Base-by-base conservation (phyloP, 2,888 invertebrate genomes). In the Hylaea fasciaria region DNA sequence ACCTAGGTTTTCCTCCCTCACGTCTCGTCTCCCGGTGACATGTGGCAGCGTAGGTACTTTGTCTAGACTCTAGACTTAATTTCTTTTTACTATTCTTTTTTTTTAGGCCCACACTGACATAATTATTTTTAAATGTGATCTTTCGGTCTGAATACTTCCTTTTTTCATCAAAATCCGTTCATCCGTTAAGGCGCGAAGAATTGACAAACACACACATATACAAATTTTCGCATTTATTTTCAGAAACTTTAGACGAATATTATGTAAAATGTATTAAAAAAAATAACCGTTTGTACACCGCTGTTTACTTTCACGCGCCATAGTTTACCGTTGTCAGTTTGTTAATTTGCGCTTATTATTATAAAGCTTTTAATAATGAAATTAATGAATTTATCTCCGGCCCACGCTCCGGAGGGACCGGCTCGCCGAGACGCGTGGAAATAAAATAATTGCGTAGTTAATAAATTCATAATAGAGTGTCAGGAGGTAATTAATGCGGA, bases 401-500 rank as follows among this genome's bases (percentile, higher is more conserved):
- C 9, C 43, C 37, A 13, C 22, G 17, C 43, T 64, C 64, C 48
- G 52, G 14, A 14, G 13, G 40, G 56, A n/a, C 45, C 62, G 12
- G 40, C 59, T 44, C 1, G 48, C 62, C 41, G 54, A 32, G 47
- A 48, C 12, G 45, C 29, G 55, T 32, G 61, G 61, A 65, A 66
- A 66, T 66, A 61, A 51, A 61, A 65, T 65, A 58, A 70, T 69
- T 60, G 52, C 51, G 41, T 28, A 54, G 54, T 55, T 63, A 54
- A 66, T 66, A 53, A 56, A 68, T 66, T 59, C 57, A 66, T 66
- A 70, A 69, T 67, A 66, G 59, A 59, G 58, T 53, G 51, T 49
- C 52, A 35, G 22, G 53, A 52, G 56, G 50, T 50, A 63, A 70
- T 70, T 54, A 66, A 68, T 62, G 60, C 47, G 40, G 8, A 40